Evolutionary conservation across 2,888 invertebrate species (phyloP), one percentile per base, ranked within the genome.

Genomic region (Piscicola geometra): DNA sequence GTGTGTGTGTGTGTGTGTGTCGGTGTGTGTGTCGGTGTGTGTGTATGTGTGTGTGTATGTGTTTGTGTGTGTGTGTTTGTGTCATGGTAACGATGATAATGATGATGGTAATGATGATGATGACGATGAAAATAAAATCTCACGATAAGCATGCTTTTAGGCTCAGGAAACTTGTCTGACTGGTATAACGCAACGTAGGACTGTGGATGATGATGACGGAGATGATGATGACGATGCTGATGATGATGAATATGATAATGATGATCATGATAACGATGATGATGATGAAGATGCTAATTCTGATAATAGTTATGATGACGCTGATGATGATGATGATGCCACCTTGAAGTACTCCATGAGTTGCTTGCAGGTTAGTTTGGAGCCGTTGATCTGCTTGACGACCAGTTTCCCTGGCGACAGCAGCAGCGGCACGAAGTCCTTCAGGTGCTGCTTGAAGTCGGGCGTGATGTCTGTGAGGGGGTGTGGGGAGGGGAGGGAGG

Each of bases 121-220:
- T 64, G n/a, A 28, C 30, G 9, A 12, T 9, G 12, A 64, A 64
- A 9, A 64, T 15, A 9, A 9, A 15, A 64, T 25, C 90, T 88
- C 83, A 94, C 94, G 88, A 94, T 92, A 78, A 99, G 89, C 96
- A 99, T 98, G 80, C 96, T 95, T 88, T 98, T 99, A 1, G 99
- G 99, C 86, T 99, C 98, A 0, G 99, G 99, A 82, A 99, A 88
- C 84, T 97, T 95, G 85, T 97, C 95, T 36, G 97, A 96, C 86
- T 93, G 93, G 87, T 97, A 99, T 81, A 98, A 95, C 87, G 92
- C 92, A 87, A 97, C 94, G 86, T 99, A 99, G 28, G 94, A 93
- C 86, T 88, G 80, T 67, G 83, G n/a, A n/a, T n/a, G n/a, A n/a
- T n/a, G n/a, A n/a, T n/a, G n/a, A n/a, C n/a, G n/a, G n/a, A n/a